Conservation (phyloP, 2,888 invertebrate genomes). For the Tuberolachnus salignus region DNA sequence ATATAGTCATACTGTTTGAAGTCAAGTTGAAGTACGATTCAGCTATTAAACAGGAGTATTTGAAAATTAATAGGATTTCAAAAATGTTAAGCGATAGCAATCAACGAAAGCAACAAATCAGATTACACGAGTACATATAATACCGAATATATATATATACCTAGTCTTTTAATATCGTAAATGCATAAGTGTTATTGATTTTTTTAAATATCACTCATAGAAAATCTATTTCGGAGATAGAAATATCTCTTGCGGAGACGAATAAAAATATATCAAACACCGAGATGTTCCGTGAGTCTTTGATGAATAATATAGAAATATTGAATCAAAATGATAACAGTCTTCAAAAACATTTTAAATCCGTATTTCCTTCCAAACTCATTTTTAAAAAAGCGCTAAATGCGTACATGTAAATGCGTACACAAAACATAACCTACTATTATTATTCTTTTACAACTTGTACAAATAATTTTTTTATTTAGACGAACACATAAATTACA, state of each 20-base stretch:
- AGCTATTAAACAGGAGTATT: conserved; percentile 69
- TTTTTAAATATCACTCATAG: not conserved
- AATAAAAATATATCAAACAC: conserved; percentile 25
- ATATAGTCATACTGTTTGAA: conserved; percentile 62
- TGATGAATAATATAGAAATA: conserved; percentile 20
- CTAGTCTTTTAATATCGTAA: not conserved
- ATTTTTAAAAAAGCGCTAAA: conserved; percentile 24
- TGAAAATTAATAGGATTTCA: conserved; percentile 60
- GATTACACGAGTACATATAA: not conserved
- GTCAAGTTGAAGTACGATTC: conserved; percentile 73
- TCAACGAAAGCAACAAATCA: not conserved
- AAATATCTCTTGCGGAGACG: not conserved
- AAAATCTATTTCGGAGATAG: not conserved
- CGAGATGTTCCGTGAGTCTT: not conserved
- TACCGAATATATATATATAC: no score
- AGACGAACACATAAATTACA: conserved; percentile 37
- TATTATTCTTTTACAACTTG: not conserved
- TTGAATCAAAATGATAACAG: conserved; percentile 7
- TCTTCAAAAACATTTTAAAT: conserved; percentile 38
- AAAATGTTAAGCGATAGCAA: conserved; percentile 24
- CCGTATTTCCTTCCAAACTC: conserved; percentile 31
- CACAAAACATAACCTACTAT: not conserved
- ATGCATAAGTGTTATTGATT: not conserved
- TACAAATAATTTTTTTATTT: not conserved
- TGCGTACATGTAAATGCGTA: conserved; percentile 28